These are phyloP conservation scores for Cervus canadensis DNA, from an alignment of 2,113 vertebrate species.

Conservation along the genomic window DNA sequence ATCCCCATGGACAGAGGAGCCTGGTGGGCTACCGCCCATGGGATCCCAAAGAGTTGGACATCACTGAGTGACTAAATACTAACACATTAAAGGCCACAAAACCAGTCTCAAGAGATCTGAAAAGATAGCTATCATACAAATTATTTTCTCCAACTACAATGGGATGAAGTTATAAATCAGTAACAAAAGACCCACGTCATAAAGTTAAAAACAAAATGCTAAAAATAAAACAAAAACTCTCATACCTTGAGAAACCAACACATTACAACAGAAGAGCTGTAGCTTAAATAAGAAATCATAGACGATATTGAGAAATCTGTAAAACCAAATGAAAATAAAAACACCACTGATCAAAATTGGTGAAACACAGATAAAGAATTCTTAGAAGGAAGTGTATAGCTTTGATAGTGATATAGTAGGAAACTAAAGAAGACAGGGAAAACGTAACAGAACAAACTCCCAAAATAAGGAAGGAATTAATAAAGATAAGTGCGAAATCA, in stretches of 20 bases:
- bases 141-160: background rate
- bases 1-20: background rate
- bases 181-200: background rate
- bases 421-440: background rate
- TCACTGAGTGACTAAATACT: background rate
- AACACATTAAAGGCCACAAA: background rate
- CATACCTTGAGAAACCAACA: background rate
- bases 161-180: background rate
- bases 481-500: background rate
- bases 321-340: background rate
- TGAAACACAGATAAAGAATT: background rate
- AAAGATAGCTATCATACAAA: background rate
- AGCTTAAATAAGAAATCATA: background rate
- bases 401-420: background rate
- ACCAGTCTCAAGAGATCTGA: background rate
- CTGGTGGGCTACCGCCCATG: background rate
- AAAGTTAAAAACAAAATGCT: background rate
- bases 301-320: background rate
- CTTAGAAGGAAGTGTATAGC: background rate
- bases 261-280: background rate
- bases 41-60: background rate
- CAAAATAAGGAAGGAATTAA: background rate
- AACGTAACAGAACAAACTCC: background rate
- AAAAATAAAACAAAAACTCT: background rate
- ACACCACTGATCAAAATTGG: background rate